Percentiles rank a stretch among this genome's conserved stretches.
These are phyloP conservation scores for Tenthredo livida DNA, from an alignment of 2,888 invertebrate genomes.

Conservation along the genomic window DNA sequence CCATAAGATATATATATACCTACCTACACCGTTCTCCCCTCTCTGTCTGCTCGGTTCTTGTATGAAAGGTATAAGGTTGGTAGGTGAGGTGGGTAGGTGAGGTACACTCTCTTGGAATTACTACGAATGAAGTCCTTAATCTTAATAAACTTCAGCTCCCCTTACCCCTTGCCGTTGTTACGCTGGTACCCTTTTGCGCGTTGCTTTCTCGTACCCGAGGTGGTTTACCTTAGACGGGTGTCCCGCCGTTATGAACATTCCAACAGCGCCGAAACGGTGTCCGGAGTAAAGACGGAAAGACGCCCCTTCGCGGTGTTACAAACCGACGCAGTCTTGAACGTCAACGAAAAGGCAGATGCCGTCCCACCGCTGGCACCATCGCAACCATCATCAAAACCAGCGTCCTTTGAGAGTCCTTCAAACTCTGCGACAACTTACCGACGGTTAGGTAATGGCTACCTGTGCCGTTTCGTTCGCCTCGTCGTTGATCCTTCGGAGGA, in stretches of 20 bases:
- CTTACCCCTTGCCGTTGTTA: slow-evolving; percentile 9
- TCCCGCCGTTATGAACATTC: slow-evolving; percentile 54
- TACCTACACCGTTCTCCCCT: slow-evolving; percentile 51
- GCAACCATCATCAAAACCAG: background rate
- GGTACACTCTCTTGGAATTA: slow-evolving; percentile 64
- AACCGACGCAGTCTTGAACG: background rate
- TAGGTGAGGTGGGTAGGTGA: background rate
- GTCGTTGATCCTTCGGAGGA: background rate
- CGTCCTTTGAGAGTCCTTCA: slow-evolving; percentile 21
- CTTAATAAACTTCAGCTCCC: slow-evolving; percentile 75
- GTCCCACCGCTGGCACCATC: background rate
- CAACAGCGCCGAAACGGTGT: slow-evolving; percentile 32
- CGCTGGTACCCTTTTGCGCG: slow-evolving; percentile 23
- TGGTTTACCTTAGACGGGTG: slow-evolving; percentile 37
- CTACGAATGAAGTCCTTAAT: slow-evolving; percentile 76
- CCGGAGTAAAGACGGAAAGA: slow-evolving; percentile 10
- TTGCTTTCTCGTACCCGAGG: slow-evolving; percentile 12
- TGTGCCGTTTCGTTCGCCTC: background rate
- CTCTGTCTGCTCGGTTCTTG: slow-evolving; percentile 1
- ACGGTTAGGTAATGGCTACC: background rate
- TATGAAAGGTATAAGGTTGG: slow-evolving; percentile 15
- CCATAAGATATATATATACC: background rate
- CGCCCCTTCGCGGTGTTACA: background rate
- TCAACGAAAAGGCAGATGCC: background rate
- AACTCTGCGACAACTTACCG: slow-evolving; percentile 17